A percentile compares a stretch with the other conserved stretches of the same genome.
phyloP scores from a whole-genome alignment of 2,113 vertebrate species.

The Hippopotamus amphibius region DNA sequence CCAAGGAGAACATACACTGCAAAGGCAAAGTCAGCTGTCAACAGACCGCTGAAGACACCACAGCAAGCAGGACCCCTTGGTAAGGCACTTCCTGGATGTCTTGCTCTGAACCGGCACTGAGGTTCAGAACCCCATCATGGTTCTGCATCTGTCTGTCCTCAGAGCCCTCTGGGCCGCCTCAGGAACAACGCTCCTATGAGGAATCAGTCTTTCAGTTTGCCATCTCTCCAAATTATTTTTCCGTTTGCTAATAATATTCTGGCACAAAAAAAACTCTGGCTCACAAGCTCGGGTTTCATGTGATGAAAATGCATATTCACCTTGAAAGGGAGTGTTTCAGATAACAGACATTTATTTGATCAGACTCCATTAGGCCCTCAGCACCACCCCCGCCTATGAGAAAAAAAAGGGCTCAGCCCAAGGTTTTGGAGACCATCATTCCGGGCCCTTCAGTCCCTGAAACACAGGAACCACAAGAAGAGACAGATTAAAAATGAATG shows the following conservation, averaged over 20 bases:
- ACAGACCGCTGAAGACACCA: neutral
- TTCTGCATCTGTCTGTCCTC: neutral
- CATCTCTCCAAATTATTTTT: slow-evolving; percentile 65
- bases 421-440: slow-evolving; percentile 85
- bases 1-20: too few relatives aligned
- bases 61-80: rapidly evolving
- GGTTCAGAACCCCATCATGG: rapidly evolving
- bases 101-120: neutral
- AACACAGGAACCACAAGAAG: slow-evolving; percentile 86
- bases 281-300: slow-evolving; percentile 69
- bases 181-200: neutral
- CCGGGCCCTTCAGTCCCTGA: slow-evolving; percentile 83
- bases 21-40: neutral
- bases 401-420: slow-evolving; percentile 68
- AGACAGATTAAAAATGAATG: slow-evolving; percentile 89
- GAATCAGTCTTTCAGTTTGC: slow-evolving; percentile 34
- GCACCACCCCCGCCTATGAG: slow-evolving; percentile 54
- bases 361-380: slow-evolving; percentile 59
- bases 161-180: neutral
- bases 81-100: neutral
- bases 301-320: slow-evolving; percentile 69
- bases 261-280: slow-evolving; percentile 44
- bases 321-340: slow-evolving; percentile 63
- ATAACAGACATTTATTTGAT: slow-evolving; percentile 74
- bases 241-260: slow-evolving; percentile 73